phyloP scores from a whole-genome alignment of 2,888 invertebrate genomes.

The Oithona nana region DNA sequence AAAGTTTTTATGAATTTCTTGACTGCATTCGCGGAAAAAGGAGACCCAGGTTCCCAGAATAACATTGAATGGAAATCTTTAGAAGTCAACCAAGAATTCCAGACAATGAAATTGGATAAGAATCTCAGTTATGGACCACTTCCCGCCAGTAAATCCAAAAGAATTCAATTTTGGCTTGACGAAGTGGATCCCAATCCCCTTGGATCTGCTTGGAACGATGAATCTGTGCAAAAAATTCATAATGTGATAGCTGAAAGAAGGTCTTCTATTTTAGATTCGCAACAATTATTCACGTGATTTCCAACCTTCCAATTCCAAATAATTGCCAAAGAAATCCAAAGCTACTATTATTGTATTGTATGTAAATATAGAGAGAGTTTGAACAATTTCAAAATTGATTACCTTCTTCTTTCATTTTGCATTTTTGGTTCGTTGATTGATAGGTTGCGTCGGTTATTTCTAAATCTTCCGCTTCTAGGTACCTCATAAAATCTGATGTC shows the following conservation, averaged over 20 bases:
- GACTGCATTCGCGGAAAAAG: background rate
- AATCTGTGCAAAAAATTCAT: background rate
- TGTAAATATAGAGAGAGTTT: too few relatives aligned
- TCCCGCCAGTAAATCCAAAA: background rate
- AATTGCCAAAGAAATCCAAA: too few relatives aligned
- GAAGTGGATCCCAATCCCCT: background rate
- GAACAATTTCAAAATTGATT: too few relatives aligned
- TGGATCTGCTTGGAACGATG: background rate
- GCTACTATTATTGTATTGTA: too few relatives aligned
- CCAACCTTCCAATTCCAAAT: too few relatives aligned
- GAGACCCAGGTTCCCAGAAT: background rate
- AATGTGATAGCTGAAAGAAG: background rate
- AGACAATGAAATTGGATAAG: background rate
- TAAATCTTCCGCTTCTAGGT: too few relatives aligned
- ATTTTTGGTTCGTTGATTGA: too few relatives aligned
- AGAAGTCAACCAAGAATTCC: background rate
- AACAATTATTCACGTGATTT: background rate
- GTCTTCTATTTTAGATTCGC: background rate
- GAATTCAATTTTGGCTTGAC: background rate
- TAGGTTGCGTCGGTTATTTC: too few relatives aligned
- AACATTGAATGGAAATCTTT: background rate
- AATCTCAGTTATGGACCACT: background rate
- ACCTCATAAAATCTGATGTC: too few relatives aligned
- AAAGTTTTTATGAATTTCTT: background rate
- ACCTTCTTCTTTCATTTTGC: too few relatives aligned